These are phyloP conservation scores for Centropus bengalensis DNA, from an alignment of 2,113 vertebrate species.

Conservation along the genomic window DNA sequence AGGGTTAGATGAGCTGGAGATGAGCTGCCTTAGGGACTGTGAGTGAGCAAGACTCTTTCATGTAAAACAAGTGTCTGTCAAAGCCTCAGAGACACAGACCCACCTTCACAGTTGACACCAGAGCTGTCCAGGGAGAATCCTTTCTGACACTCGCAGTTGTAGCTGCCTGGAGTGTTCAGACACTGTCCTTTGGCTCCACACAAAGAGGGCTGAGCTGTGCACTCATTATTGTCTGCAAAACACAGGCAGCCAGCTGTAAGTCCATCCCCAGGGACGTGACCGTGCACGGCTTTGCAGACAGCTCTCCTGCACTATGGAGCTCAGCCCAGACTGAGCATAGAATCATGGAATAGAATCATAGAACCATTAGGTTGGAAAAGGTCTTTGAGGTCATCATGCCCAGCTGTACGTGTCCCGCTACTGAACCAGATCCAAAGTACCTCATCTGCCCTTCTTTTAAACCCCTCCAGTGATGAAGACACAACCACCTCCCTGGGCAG, in stretches of 20 bases:
- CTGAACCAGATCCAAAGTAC: too few relatives aligned
- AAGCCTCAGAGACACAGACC: background rate
- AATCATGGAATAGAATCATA: too few relatives aligned
- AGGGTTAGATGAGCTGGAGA: background rate
- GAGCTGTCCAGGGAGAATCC: conserved; percentile 88
- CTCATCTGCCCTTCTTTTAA: too few relatives aligned
- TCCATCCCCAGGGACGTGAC: rapidly evolving
- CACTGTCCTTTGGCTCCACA: conserved; percentile 87
- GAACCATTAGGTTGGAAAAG: too few relatives aligned
- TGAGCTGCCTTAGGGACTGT: background rate
- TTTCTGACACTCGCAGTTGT: conserved; percentile 90
- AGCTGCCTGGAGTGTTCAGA: conserved; percentile 89
- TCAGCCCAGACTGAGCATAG: background rate
- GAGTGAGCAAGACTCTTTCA: background rate
- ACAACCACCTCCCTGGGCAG: too few relatives aligned
- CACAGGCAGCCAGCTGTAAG: rapidly evolving
- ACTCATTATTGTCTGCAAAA: conserved; percentile 90
- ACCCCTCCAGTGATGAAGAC: too few relatives aligned
- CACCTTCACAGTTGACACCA: conserved; percentile 89
- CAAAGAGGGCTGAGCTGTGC: conserved; percentile 75
- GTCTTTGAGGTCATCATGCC: too few relatives aligned
- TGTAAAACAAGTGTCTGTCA: rapidly evolving
- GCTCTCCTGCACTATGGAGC: rapidly evolving
- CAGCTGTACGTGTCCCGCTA: too few relatives aligned
- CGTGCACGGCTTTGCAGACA: background rate